Evolutionary conservation across 1,140 invertebrate species (phyloP), one percentile per base, ranked within the genome.

Genomic region (Diabrotica undecimpunctata): DNA sequence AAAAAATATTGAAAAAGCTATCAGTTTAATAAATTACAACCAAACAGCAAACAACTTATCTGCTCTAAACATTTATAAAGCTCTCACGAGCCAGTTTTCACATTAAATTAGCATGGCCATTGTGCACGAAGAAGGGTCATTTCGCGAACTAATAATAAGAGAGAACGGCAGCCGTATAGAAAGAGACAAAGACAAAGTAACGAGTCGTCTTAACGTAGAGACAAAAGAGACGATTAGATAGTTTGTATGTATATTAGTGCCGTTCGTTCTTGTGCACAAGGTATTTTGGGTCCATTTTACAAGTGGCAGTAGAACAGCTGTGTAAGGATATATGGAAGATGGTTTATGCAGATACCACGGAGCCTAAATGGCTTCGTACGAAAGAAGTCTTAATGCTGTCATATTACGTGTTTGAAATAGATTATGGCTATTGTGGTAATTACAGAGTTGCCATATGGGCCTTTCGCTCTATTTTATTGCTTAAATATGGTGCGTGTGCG

Each of bases 341-440:
- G 66, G 73, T 72, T 74, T 73, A 74, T 74, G 73, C 73, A 74
- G 71, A 74, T 74, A 72, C 65, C 68, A 25, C 25, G 25, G 66
- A 51, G 68, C 68, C 70, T 72, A 73, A 75, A 75, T 71, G 72
- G 71, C 70, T 69, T 66, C 64, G 60, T 70, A 12, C 54, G 65
- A 71, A 77, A 77, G 74, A 77, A 77, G 73, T 75, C 75, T 74
- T 77, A 77, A 77, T 73, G 74, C 74, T 74, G 74, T 74, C 74
- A 72, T 74, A 75, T 75, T 77, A 77, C 75, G 75, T 77, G 75
- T 77, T 73, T 66, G 70, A 73, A 75, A 77, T 77, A 77, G 75
- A 77, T 77, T 75, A 77, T 77, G 72, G 75, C 71, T 73, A 73
- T 75, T 77, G 75, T 69, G 65, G 75, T 77, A 75, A 77, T 77